These are phyloP conservation scores for Acleris laterana DNA, from an alignment of 2,888 invertebrate species.

Conservation along the genomic window DNA sequence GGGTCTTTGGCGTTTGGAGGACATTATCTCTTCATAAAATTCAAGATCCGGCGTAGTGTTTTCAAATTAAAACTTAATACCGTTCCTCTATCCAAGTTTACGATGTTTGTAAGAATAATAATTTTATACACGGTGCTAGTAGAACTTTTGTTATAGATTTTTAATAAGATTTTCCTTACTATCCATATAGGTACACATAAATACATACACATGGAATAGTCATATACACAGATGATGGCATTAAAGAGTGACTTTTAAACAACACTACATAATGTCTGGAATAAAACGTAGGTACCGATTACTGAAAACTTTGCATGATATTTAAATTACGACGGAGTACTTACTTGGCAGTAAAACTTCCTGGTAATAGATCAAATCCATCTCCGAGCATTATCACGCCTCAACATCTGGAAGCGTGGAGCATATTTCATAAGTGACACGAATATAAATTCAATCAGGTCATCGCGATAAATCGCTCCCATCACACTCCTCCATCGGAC, in stretches of 20 bases:
- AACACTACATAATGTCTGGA: too few relatives aligned
- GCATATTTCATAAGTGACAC: conserved; percentile 37
- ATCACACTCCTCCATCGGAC: conserved; percentile 25
- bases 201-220: too few relatives aligned
- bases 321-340: neutral
- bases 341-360: conserved; percentile 5
- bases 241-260: too few relatives aligned
- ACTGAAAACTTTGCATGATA: too few relatives aligned
- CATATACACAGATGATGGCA: too few relatives aligned
- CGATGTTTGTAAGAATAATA: conserved; percentile 14
- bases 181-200: too few relatives aligned
- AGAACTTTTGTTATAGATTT: too few relatives aligned
- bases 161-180: too few relatives aligned
- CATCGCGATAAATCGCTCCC: conserved; percentile 37
- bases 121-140: conserved; percentile 1
- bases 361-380: conserved; percentile 18
- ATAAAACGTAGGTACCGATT: too few relatives aligned
- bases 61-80: conserved; percentile 69
- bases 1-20: conserved; percentile 79
- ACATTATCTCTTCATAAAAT: conserved; percentile 84
- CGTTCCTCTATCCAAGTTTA: conserved; percentile 8
- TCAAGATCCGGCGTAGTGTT: conserved; percentile 78
- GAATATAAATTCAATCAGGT: conserved; percentile 37
- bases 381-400: conserved; percentile 19
- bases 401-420: conserved; percentile 29